Percentiles rank a stretch among this genome's conserved stretches.
Conservation (phyloP, 2,113 vertebrate species). For the Diphyllodes magnificus region DNA sequence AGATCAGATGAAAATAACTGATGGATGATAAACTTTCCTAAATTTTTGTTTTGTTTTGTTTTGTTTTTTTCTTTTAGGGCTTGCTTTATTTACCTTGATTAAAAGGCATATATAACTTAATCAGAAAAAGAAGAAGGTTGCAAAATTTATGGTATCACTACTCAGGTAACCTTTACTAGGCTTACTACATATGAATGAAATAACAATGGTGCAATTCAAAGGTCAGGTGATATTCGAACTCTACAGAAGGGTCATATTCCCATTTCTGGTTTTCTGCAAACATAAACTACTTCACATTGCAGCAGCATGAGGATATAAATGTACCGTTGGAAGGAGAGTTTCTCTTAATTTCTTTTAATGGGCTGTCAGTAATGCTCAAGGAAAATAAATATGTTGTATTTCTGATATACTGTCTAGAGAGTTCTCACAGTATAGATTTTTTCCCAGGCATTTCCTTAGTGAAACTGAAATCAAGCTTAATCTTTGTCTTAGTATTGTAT, state of each 20-base stretch:
- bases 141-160: background rate
- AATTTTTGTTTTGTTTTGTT: background rate
- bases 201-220: background rate
- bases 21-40: background rate
- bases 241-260: background rate
- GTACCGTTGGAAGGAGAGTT: background rate
- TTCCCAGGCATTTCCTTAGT: background rate
- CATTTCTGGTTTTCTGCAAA: background rate
- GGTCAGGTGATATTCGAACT: background rate
- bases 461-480: background rate
- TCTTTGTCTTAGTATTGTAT: background rate
- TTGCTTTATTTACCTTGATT: background rate
- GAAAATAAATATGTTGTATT: background rate
- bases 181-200: background rate
- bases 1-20: background rate
- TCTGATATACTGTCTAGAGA: background rate
- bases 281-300: background rate
- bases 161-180: background rate
- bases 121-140: background rate
- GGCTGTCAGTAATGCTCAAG: background rate
- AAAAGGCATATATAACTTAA: background rate
- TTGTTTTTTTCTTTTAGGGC: background rate
- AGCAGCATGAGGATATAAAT: background rate
- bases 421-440: background rate
- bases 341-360: background rate